Base-by-base conservation (phyloP, 1,140 invertebrate genomes). In the Leptestheria dahalacensis region DNA sequence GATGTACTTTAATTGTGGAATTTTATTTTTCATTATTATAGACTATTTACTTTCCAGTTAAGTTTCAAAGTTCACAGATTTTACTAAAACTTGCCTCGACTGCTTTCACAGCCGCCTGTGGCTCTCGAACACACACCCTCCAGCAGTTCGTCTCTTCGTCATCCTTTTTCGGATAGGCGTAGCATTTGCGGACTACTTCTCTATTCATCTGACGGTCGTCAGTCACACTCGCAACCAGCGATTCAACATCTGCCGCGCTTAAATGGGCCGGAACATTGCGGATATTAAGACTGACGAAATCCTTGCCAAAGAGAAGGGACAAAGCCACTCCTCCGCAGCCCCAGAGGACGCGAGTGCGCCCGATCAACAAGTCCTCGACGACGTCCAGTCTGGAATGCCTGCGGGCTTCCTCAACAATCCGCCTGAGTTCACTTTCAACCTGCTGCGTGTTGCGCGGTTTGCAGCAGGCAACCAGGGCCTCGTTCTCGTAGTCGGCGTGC, bases 381-480 rank as follows among this genome's bases (percentile, higher is more conserved):
- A 55, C 21, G 11, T 25, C 26, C 53, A 55, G 18, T 33, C 33
- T 20, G 6, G 33, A 12, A 11, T 29, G 26, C 1, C 9, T 25
- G 26, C 33, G 26, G n/a, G 20, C 2, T 15, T 15, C 12, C 21
- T n/a, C 29, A 4, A 55, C 26, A n/a, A n/a, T 29, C 11, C 26
- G 24, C 15, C 20, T n/a, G 12, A 55, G 20, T n/a, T 26, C 53
- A 12, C 24, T 29, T 12, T 4, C 2, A 15, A 55, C 53, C 15
- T 21, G 21, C 3, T 55, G 21, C 9, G 9, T 10, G 11, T 26
- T 18, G 10, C 21, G 12, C 9, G 53, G 53, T 33, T 55, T 55
- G 26, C 53, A 55, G 25, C 53, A 55, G 33, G 53, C 53, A 55
- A 55, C 53, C 10, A 55, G 53, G 11, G 53, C 23, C 20, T 55